Percentiles rank a stretch among this genome's conserved stretches.
phyloP scores from a whole-genome alignment of 2,113 vertebrate genomes.

The Lepus europaeus region DNA sequence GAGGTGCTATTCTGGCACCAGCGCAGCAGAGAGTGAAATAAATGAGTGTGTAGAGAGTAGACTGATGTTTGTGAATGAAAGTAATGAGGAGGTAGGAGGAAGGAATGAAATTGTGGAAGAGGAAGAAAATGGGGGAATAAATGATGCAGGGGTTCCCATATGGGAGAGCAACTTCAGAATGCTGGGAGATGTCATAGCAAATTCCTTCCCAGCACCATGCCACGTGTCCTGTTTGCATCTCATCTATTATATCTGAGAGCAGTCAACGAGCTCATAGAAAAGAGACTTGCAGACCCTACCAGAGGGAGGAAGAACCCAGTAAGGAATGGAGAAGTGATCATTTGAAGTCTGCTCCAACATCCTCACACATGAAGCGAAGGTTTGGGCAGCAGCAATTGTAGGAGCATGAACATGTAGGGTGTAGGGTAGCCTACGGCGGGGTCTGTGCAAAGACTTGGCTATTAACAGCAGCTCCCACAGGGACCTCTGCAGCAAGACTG shows the following conservation, averaged over 20 bases:
- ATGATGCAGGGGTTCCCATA: background rate
- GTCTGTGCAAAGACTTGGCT: background rate
- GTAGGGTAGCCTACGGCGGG: fast-evolving
- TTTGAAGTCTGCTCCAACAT: background rate
- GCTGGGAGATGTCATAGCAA: background rate
- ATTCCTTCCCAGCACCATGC: background rate
- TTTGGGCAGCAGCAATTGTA: fast-evolving
- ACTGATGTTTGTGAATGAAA: background rate
- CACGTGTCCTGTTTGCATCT: conserved; percentile 12
- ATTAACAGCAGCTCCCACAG: background rate
- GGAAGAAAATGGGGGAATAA: background rate
- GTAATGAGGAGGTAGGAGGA: background rate
- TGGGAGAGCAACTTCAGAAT: background rate
- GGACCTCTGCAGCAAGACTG: background rate
- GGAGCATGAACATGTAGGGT: fast-evolving
- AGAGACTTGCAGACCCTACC: background rate
- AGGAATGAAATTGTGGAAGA: background rate
- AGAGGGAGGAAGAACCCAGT: background rate
- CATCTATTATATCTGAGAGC: background rate
- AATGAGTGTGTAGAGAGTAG: background rate
- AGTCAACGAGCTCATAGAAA: background rate
- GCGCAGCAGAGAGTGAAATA: background rate
- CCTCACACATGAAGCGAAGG: background rate
- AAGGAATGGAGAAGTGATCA: background rate
- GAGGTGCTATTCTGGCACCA: background rate